Conservation (phyloP, 2,888 invertebrate species). For the Omphaloscelis lunosa region DNA sequence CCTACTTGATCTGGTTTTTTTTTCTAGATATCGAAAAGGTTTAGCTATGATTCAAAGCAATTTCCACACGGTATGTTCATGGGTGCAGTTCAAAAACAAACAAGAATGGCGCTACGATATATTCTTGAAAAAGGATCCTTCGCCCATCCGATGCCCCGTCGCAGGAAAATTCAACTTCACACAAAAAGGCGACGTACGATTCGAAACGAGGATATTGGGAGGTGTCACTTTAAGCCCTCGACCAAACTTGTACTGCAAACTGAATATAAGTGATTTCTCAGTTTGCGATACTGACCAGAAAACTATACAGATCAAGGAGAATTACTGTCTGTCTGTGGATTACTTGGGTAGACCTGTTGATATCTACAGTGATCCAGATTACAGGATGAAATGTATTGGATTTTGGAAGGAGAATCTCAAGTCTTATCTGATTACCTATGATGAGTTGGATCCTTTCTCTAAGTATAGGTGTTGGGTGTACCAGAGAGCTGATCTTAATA, state of each 20-base stretch:
- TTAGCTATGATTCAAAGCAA: slow-evolving; percentile 97
- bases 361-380: slow-evolving; percentile 99
- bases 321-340: slow-evolving; percentile 99
- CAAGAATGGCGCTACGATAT: slow-evolving; percentile 97
- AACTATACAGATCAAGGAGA: slow-evolving; percentile 98
- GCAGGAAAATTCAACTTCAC: slow-evolving; percentile 99
- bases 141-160: slow-evolving; percentile 98
- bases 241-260: slow-evolving; percentile 97
- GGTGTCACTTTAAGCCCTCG: slow-evolving; percentile 98
- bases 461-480: slow-evolving; percentile 99
- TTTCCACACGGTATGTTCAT: slow-evolving; percentile 98
- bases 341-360: slow-evolving; percentile 98
- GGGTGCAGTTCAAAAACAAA: slow-evolving; percentile 97
- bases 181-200: slow-evolving; percentile 97
- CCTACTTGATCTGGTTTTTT: slow-evolving; percentile 38
- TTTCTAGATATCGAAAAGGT: slow-evolving; percentile 94
- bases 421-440: slow-evolving; percentile 98
- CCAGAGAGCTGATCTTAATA: slow-evolving; percentile 97
- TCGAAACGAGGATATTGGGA: slow-evolving; percentile 98
- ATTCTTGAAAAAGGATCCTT: slow-evolving; percentile 96
- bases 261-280: slow-evolving; percentile 98
- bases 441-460: slow-evolving; percentile 98
- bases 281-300: slow-evolving; percentile 99
- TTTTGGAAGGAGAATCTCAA: slow-evolving; percentile 99
- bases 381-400: slow-evolving; percentile 98